Conservation (phyloP, 2,888 invertebrate genomes). For the Polyploca ridens region DNA sequence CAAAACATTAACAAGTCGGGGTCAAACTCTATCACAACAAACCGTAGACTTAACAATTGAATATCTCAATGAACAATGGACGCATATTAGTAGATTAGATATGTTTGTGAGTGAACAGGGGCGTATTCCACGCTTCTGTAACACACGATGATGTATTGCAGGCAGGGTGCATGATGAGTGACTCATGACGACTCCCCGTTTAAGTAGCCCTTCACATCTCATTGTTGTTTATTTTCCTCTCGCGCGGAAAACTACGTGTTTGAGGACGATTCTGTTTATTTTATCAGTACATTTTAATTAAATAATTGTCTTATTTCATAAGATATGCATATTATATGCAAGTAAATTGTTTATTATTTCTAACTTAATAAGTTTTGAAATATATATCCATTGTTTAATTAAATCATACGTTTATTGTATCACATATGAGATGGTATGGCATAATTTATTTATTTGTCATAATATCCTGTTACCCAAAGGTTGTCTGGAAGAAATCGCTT, state of each 20-base stretch:
- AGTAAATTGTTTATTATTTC: no score
- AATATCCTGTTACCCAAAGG: no score
- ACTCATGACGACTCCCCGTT: conserved; percentile 31
- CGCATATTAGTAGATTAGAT: conserved; percentile 23
- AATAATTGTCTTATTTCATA: no score
- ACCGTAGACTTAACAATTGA: not conserved
- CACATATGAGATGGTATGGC: no score
- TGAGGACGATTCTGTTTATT: conserved; percentile 24
- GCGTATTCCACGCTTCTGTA: conserved; percentile 25
- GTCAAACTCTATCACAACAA: not conserved
- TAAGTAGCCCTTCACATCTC: conserved; percentile 30
- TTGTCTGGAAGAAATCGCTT: no score
- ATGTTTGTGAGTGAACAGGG: conserved; percentile 8
- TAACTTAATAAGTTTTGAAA: no score
- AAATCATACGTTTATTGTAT: no score
- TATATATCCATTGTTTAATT: no score
- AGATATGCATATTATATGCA: no score
- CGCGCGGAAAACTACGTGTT: conserved; percentile 26
- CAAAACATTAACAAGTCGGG: not conserved
- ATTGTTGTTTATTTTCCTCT: conserved; percentile 38
- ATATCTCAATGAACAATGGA: conserved; percentile 29
- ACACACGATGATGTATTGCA: conserved; percentile 55
- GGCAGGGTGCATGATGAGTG: conserved; percentile 36
- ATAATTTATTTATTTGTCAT: no score
- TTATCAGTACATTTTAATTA: conserved; percentile 11